Conservation (phyloP, 2,888 invertebrate genomes). For the Cacoxenus indagator region DNA sequence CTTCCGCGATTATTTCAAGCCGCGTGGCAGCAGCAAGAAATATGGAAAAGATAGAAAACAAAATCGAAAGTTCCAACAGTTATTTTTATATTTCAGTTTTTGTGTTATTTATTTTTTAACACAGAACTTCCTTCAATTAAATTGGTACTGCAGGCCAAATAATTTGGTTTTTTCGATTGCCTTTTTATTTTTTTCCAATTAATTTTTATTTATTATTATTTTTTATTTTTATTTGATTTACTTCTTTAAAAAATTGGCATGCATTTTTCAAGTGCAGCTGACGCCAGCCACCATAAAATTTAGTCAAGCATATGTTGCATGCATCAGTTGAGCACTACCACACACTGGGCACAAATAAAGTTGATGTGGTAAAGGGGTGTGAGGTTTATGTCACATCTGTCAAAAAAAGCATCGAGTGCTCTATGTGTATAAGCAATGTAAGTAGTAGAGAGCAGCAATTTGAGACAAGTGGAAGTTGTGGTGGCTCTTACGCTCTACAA, state of each 20-base stretch:
- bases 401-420: background rate
- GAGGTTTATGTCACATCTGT: background rate
- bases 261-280: conserved; percentile 45
- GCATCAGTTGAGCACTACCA: background rate
- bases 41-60: background rate
- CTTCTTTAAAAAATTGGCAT: conserved; percentile 24
- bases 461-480: background rate
- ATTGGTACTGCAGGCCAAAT: conserved; percentile 14
- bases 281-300: conserved; percentile 17
- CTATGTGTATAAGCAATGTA: background rate
- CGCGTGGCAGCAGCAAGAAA: conserved; percentile 27
- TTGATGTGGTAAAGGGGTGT: background rate
- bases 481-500: conserved; percentile 18
- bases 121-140: conserved; percentile 31
- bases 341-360: background rate
- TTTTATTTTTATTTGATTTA: conserved; percentile 15
- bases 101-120: conserved; percentile 3
- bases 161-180: background rate
- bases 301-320: background rate
- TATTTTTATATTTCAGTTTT: background rate
- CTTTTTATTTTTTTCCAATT: conserved; percentile 16
- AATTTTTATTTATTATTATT: background rate
- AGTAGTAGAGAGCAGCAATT: background rate
- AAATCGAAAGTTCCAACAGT: background rate
- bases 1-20: conserved; percentile 44